Conservation (phyloP, 2,797 vertebrate genomes). For the Gallirallus australis region DNA sequence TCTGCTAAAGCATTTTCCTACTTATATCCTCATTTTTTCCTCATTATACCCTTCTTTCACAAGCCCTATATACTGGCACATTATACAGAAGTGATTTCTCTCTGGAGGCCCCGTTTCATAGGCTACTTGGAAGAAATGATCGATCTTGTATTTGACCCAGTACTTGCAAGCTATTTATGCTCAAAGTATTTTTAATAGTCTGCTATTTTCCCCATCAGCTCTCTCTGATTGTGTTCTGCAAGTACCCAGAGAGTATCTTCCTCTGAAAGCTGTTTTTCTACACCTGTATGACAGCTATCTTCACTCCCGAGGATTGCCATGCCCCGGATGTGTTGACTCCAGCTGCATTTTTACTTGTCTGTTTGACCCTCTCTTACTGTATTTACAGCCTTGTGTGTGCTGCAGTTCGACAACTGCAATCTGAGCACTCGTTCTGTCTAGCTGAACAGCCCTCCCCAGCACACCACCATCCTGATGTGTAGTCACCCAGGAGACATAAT, state of each 20-base stretch:
- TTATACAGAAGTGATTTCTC: conserved; percentile 83
- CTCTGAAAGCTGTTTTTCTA: not conserved
- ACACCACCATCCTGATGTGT: not conserved
- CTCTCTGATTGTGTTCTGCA: not conserved
- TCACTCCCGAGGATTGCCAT: not conserved
- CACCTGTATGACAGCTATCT: not conserved
- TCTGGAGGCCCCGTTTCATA: conserved; percentile 80
- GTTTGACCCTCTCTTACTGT: not conserved
- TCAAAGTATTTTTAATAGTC: conserved; percentile 74
- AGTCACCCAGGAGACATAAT: conserved; percentile 64
- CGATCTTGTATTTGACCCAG: conserved; percentile 81
- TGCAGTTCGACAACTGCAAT: not conserved
- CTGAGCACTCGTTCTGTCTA: conserved; percentile 4
- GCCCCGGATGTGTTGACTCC: fast-evolving
- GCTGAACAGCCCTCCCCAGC: conserved; percentile 34
- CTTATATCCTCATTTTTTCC: no score
- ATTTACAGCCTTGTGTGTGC: not conserved
- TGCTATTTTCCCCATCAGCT: not conserved
- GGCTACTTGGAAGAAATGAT: conserved; percentile 85
- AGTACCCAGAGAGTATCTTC: not conserved
- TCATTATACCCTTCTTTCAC: not conserved
- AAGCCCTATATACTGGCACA: not conserved
- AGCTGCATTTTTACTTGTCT: not conserved
- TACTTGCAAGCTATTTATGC: conserved; percentile 80
- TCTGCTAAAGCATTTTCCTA: not conserved